Conservation (phyloP, 2,888 invertebrate genomes). For the Drosophila maculinotata region DNA sequence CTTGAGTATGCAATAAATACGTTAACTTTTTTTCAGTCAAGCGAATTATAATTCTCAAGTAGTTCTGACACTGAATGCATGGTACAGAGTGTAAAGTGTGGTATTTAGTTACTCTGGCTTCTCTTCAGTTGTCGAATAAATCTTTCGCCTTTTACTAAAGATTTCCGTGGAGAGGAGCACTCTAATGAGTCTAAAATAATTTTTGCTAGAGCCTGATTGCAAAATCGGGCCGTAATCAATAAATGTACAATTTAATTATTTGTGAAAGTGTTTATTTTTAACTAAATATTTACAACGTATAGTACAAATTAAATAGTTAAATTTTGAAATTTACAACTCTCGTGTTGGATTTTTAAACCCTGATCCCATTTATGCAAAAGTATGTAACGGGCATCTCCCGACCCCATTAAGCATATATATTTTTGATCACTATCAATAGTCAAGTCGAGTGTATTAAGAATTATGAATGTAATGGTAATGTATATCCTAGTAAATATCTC, state of each 20-base stretch:
- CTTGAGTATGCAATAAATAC: constrained; percentile 13
- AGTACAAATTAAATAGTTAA: constrained; percentile 74
- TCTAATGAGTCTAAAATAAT: constrained; percentile 88
- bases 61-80: constrained; percentile 19
- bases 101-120: constrained; percentile 86
- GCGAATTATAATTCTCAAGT: constrained; percentile 53
- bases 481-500: no score
- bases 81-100: fast-evolving
- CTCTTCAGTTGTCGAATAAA: constrained; percentile 89
- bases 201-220: constrained; percentile 70
- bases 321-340: constrained; percentile 70
- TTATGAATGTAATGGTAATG: no score
- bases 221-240: constrained; percentile 57
- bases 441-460: no score
- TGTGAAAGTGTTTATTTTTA: constrained; percentile 62
- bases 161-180: constrained; percentile 91
- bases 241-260: neutral
- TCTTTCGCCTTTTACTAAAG: constrained; percentile 93
- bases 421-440: no score
- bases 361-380: no score
- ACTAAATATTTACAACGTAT: constrained; percentile 78
- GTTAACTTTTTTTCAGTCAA: neutral
- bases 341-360: constrained; percentile 19
- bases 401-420: no score
- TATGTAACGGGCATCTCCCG: no score